Evolutionary conservation across 2,113 vertebrate species (phyloP), one percentile per base, ranked within the genome.

Genomic region (Potamarius usumacintae): DNA sequence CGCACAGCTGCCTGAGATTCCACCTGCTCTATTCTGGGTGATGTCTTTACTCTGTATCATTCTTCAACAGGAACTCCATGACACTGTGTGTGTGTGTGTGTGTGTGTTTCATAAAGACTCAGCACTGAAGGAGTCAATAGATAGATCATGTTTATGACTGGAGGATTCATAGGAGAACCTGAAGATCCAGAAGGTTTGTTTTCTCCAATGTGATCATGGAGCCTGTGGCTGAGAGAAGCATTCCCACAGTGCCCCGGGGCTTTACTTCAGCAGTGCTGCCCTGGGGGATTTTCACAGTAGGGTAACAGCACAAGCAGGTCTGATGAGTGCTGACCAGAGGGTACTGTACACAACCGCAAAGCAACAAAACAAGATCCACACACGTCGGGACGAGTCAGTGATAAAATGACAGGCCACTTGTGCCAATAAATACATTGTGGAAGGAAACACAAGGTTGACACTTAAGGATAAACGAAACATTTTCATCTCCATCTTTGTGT

Each of bases 241-340:
- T 81, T 88, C 78, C 17, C 71, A 42, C 30, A 82, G 15, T 77
- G 25, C 83, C 57, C 58, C 2, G 53, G 48, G 85, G 72, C 53
- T 25, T 27, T 79, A 58, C 53, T 71, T 84, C 85, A 63, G 62
- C 58, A 79, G 11, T 25, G 27, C 52, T 65, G 69, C 27, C 60
- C 81, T 18, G 34, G 53, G 81, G 57, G 74, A 63, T 22, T 72
- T 71, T 80, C 42, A 52, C 85, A 72, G 55, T 53, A 87, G 85
- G 27, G 63, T 79, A 55, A 50, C 78, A 83, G 55, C 57, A 83
- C 74, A 79, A 72, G 58, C 88, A 83, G 62, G 72, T 69, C 82
- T 78, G 15, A 76, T 30, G 58, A 63, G 8, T 5, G 17, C 34
- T 85, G 55, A 63, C 55, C 55, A 63, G 9, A 74, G 77, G 22